phyloP scores from a whole-genome alignment of 2,797 vertebrate genomes.

The Gallinago stenura region DNA sequence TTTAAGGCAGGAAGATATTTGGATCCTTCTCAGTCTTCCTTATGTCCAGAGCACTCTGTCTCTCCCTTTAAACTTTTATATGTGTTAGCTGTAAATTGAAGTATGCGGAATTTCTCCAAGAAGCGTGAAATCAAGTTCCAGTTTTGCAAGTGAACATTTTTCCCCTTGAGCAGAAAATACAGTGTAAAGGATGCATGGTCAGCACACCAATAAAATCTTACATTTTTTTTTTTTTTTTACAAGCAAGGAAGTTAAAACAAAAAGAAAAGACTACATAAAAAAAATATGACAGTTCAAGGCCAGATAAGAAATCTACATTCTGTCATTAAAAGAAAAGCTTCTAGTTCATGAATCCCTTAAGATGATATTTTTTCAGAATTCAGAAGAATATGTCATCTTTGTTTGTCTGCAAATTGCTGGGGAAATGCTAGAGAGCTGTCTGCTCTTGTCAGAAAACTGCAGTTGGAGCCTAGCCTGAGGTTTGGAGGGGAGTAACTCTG shows the following conservation, averaged over 20 bases:
- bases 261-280: not conserved
- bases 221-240: not conserved
- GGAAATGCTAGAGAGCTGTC: not conserved
- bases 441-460: not conserved
- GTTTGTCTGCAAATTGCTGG: not conserved
- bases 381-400: not conserved
- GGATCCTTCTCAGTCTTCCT: not conserved
- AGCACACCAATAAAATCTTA: constrained; percentile 10
- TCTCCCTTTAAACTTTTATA: constrained; percentile 20
- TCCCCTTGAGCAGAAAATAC: constrained; percentile 38
- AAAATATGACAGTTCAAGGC: not conserved
- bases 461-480: not conserved
- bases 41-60: not conserved
- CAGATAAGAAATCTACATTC: not conserved
- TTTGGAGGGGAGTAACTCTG: not conserved
- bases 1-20: not conserved
- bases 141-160: constrained; percentile 63
- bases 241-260: not conserved
- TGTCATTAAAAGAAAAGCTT: not conserved
- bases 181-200: not conserved
- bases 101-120: constrained; percentile 39
- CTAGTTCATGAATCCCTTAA: not conserved
- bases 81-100: constrained; percentile 20
- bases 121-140: constrained; percentile 62
- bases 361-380: not conserved